Base-by-base conservation (phyloP, 2,888 invertebrate genomes). In the Boloria euphrosyne region DNA sequence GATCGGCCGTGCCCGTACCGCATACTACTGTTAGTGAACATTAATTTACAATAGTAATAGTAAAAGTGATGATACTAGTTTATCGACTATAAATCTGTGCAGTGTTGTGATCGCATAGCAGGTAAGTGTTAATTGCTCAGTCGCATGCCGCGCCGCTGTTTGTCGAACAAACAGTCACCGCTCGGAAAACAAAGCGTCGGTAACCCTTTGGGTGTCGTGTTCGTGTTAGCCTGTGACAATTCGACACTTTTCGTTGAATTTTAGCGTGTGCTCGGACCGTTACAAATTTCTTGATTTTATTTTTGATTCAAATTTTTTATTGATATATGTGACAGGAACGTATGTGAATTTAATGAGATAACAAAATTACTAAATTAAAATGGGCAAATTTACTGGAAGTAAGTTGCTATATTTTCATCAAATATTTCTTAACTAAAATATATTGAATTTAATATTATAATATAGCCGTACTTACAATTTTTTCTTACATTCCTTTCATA, bases 71-170 rank as follows among this genome's bases (percentile, higher is more conserved):
- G 87, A 89, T 89, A 88, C 85, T 79, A 85, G 89, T 90, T 90
- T 89, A 90, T 90, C 86, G 88, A 87, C 91, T 82, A 87, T 90
- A 89, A 90, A 91, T 87, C 89, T 87, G 89, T 87, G 85, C 82
- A 83, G 89, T 89, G 88, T 85, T 84, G 89, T 89, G 90, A 85
- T 89, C 88, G 85, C 87, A 88, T 91, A 87, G 78, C 90, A 90
- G 92, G 92, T 92, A 89, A 91, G 92, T 91, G 91, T 86, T 91
- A 90, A 91, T 91, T 91, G 89, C 79, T 86, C 82, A 82, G 82
- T 84, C 84, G 83, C 81, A 82, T 79, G 85, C 83, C 84, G 86
- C 83, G 76, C 72, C 83, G 76, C 72, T 86, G 86, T 91, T 90
- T 89, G 87, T 75, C 73, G 75, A 75, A 80, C 83, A 88, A 88